Conservation (phyloP, 2,888 invertebrate genomes). For the Pseudococcus viburni region DNA sequence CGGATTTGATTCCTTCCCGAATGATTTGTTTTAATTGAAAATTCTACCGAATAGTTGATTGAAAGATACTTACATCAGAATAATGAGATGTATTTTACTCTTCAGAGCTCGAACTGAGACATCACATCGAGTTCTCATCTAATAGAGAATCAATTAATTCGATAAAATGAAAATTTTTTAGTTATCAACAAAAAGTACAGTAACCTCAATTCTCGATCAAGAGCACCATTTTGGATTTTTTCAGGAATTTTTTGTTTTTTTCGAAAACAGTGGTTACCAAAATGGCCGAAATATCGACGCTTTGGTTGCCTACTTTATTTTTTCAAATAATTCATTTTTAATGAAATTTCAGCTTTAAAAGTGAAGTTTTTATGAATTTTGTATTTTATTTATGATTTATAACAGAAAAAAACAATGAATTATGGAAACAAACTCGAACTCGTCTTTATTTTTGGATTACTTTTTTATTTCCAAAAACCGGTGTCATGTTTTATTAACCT, state of each 20-base stretch:
- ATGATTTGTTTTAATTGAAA: no score
- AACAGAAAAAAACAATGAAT: background rate
- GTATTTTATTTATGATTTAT: background rate
- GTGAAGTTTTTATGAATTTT: background rate
- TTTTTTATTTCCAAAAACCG: background rate
- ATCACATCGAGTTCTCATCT: background rate
- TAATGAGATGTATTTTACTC: background rate
- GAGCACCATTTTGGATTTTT: conserved; percentile 49
- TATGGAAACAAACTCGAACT: background rate
- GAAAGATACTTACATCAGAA: background rate
- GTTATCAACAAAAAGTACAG: conserved; percentile 32
- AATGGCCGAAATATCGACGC: background rate
- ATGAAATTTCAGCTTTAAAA: no score
- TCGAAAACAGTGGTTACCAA: conserved; percentile 22
- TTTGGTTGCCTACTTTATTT: background rate
- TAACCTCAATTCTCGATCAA: conserved; percentile 51
- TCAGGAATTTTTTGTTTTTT: background rate
- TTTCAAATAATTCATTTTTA: no score
- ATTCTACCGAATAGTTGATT: no score
- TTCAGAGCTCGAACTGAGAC: no score
- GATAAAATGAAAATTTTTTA: background rate
- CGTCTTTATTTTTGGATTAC: background rate
- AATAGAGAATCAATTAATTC: background rate
- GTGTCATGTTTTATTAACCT: background rate
- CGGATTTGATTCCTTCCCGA: no score